Conservation (phyloP, 1,140 invertebrate genomes). For the Cheumatopsyche charites region DNA sequence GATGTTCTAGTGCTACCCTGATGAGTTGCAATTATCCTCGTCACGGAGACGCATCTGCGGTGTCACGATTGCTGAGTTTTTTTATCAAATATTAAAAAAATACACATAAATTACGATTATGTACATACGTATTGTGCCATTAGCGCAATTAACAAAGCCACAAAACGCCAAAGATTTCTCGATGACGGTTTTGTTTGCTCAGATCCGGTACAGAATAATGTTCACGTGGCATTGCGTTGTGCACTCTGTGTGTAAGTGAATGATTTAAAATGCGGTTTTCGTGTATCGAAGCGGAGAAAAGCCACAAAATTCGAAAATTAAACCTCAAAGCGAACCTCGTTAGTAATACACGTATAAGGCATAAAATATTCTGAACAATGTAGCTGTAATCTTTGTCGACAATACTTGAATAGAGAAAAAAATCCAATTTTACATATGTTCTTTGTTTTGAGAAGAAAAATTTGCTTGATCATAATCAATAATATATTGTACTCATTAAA, state of each 20-base stretch:
- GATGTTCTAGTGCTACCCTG: slow-evolving; percentile 30
- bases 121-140: neutral
- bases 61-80: slow-evolving; percentile 20
- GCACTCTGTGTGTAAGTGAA: neutral
- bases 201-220: neutral
- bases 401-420: too few species aligned
- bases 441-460: too few species aligned
- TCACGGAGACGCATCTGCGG: slow-evolving; percentile 24
- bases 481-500: too few species aligned
- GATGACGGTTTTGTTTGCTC: neutral
- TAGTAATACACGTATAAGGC: too few species aligned
- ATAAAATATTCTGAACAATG: too few species aligned
- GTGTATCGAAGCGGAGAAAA: neutral
- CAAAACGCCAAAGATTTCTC: too few species aligned
- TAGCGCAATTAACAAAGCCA: too few species aligned
- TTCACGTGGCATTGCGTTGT: neutral
- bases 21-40: slow-evolving; percentile 29
- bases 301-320: neutral
- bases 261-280: neutral
- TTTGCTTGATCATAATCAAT: too few species aligned
- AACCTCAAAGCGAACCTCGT: too few species aligned
- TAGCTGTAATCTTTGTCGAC: too few species aligned
- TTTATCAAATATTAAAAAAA: slow-evolving; percentile 1
- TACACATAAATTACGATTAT: neutral
- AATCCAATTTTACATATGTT: too few species aligned